Evolutionary conservation across 1,140 invertebrate genomes (phyloP).

Genomic region (Leptinotarsa lineolata): DNA sequence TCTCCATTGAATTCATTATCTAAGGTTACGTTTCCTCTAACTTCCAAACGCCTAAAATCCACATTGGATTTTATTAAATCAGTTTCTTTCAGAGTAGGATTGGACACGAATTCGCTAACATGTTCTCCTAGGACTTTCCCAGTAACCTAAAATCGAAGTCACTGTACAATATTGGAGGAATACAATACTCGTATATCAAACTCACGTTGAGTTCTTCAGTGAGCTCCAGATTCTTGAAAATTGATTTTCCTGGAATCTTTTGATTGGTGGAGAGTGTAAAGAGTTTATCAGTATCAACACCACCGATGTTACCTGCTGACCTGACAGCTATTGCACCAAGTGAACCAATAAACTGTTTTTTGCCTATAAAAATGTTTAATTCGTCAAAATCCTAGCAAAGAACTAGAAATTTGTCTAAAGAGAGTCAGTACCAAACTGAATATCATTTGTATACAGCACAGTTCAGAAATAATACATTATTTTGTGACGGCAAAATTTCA

Average conservation of each 20-base stretch:
- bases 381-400: too few species aligned
- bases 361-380: conserved; percentile 28
- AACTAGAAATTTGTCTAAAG: too few species aligned
- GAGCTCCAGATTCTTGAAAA: conserved; percentile 57
- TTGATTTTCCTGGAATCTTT: conserved; percentile 52
- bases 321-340: conserved; percentile 40
- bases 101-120: conserved; percentile 55
- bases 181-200: conserved; percentile 15
- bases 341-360: conserved; percentile 53
- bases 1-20: conserved; percentile 50
- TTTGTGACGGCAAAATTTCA: too few species aligned
- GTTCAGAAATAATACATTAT: too few species aligned
- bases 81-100: conserved; percentile 55
- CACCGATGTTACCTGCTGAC: conserved; percentile 52
- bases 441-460: too few species aligned
- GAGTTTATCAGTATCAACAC: conserved; percentile 47
- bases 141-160: conserved; percentile 50
- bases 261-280: conserved; percentile 53
- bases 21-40: conserved; percentile 56
- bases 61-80: conserved; percentile 55
- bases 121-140: conserved; percentile 56
- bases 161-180: not conserved
- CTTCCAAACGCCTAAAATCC: conserved; percentile 56
- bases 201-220: conserved; percentile 54
- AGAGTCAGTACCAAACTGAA: too few species aligned